Evolutionary conservation across 2,888 invertebrate species (phyloP), one percentile per base, ranked within the genome.

Genomic region (Gibbula magus): DNA sequence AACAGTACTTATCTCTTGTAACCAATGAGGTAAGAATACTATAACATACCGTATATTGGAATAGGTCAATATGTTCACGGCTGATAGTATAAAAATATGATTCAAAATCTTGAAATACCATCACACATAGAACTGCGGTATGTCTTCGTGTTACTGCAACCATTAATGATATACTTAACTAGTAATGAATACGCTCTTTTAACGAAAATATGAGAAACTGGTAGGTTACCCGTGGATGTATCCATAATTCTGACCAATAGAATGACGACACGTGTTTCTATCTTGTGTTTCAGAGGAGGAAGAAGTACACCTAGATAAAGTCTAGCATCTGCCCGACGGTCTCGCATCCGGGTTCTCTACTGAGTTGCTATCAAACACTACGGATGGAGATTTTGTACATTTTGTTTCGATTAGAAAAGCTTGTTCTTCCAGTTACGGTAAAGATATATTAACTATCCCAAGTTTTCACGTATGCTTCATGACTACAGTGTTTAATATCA

Each of bases 311-410:
- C 16, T 39, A 39, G 39, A 70, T 35, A 35, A 61, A 61, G 61
- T 61, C 25, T 25, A 29, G 61, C 61, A 22, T 61, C 61, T 29
- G 13, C 61, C 25, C 25, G 61, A 29, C 22, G 29, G 61, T 25
- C 29, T 61, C 61, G 5, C 29, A 29, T 61, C 61, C 29, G 22
- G 61, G 61, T 2, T 25, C 25, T 29, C 25, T 2, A 25, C 61
- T 20, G 25, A 16, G 61, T 61, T 61, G 18, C 61, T 25, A 22
- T 61, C 61, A 61, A 35, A 70, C 29, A 35, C 70, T n/a, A 35
- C 70, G 70, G 35, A 35, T 70, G 70, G 70, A 70, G 70, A 70
- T 70, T 70, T 70, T 70, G 70, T 70, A 70, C 35, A 70, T 70
- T 70, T 35, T 35, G 70, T 70, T 70, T 70, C 70, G 70, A 70